These are phyloP conservation scores for Homarus gammarus DNA, from an alignment of 2,888 invertebrate species.

Conservation along the genomic window DNA sequence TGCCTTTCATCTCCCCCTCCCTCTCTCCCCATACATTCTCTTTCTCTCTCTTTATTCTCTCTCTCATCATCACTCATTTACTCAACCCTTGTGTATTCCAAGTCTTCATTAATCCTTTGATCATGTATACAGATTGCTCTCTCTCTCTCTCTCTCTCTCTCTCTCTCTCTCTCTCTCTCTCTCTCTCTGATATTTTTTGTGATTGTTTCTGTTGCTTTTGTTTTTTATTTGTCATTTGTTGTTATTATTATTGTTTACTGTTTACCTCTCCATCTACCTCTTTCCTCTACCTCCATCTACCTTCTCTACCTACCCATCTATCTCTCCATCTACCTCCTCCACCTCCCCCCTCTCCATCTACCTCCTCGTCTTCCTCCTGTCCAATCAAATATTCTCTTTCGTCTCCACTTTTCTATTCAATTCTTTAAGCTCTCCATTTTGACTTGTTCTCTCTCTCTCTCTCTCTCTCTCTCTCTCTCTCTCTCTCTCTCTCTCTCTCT, in stretches of 20 bases:
- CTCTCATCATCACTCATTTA: no score
- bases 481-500: no score
- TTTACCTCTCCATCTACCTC: not conserved
- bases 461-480: not conserved
- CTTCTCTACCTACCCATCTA: not conserved
- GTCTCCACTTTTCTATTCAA: not conserved
- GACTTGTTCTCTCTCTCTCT: slow-evolving; percentile 1
- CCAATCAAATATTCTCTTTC: not conserved
- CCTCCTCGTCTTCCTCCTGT: not conserved
- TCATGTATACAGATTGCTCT: no score
- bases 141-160: not conserved
- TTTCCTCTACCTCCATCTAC: not conserved
- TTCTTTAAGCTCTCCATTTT: no score
- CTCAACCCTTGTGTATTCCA: no score
- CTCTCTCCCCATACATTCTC: no score
- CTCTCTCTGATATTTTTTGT: slow-evolving; percentile 3
- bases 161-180: slow-evolving; percentile 22
- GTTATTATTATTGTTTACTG: not conserved
- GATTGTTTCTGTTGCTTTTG: not conserved
- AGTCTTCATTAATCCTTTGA: no score
- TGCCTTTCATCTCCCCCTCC: no score
- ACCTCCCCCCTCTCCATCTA: not conserved
- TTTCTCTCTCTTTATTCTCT: no score
- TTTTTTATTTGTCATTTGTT: not conserved
- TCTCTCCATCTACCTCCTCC: not conserved